Percentiles rank a stretch among this genome's conserved stretches.
phyloP scores from a whole-genome alignment of 2,797 vertebrate species.

The Centroberyx gerrardi region DNA sequence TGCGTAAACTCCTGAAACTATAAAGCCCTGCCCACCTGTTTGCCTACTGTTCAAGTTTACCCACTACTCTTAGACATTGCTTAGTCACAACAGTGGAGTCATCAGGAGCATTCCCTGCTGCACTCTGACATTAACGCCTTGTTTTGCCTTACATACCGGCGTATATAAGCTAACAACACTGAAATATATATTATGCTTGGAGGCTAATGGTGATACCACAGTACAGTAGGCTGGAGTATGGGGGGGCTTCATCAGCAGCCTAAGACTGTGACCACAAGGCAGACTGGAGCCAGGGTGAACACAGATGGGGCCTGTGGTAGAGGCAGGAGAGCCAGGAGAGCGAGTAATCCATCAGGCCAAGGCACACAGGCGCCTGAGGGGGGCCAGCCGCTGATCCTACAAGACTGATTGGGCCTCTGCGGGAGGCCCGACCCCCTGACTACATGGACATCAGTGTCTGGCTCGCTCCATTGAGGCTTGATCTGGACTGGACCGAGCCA shows the following conservation, averaged over 20 bases:
- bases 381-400: conserved; percentile 79
- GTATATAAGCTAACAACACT: background rate
- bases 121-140: background rate
- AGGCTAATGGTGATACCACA: conserved; percentile 23
- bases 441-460: conserved; percentile 78
- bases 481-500: conserved; percentile 70
- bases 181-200: background rate
- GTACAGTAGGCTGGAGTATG: conserved; percentile 42
- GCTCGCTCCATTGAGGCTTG: conserved; percentile 79
- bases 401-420: conserved; percentile 82
- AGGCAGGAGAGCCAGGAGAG: conserved; percentile 76
- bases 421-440: conserved; percentile 78
- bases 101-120: background rate
- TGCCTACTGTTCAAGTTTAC: conserved; percentile 56
- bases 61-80: conserved; percentile 48
- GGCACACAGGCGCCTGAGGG: conserved; percentile 70
- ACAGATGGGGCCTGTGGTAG: conserved; percentile 81
- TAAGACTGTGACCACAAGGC: conserved; percentile 70
- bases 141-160: background rate
- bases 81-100: conserved; percentile 29
- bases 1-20: conserved; percentile 50
- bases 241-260: conserved; percentile 70
- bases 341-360: conserved; percentile 84
- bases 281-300: conserved; percentile 72
- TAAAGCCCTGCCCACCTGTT: conserved; percentile 57